A percentile compares a stretch with the other conserved stretches of the same genome.
These are phyloP conservation scores for Alviniconcha marisindica DNA, from an alignment of 1,140 invertebrate species.

Conservation along the genomic window DNA sequence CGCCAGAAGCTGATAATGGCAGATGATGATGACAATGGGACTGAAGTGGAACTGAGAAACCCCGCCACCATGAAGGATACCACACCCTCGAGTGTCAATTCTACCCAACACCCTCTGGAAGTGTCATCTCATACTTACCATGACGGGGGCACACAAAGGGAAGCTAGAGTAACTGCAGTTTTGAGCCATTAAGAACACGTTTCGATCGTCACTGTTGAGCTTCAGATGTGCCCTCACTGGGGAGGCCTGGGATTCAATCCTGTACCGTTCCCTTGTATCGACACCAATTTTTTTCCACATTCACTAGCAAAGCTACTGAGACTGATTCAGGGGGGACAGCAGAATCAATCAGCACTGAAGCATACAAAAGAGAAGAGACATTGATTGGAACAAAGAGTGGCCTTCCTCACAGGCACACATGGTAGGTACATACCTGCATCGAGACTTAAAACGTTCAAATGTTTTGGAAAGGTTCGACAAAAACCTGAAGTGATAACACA, in stretches of 20 bases:
- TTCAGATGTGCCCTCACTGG: background rate
- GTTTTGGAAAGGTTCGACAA: background rate
- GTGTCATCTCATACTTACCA: slow-evolving; percentile 43
- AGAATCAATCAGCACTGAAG: slow-evolving; percentile 54
- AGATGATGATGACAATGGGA: background rate
- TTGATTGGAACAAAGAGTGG: slow-evolving; percentile 40
- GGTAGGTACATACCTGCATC: slow-evolving; percentile 57
- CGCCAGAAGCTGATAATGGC: background rate
- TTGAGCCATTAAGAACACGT: slow-evolving; percentile 47
- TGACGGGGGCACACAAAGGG: slow-evolving; percentile 54
- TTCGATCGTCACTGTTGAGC: background rate
- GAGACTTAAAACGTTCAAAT: slow-evolving; percentile 41
- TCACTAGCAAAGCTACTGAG: slow-evolving; percentile 38
- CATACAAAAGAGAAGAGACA: slow-evolving; percentile 52
- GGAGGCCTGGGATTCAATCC: background rate
- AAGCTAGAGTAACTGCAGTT: slow-evolving; percentile 52
- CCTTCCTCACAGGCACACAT: slow-evolving; percentile 45
- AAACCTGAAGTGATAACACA: slow-evolving; percentile 14
- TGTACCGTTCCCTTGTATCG: background rate
- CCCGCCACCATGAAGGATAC: background rate
- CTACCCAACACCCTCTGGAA: slow-evolving; percentile 24
- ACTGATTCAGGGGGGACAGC: slow-evolving; percentile 25
- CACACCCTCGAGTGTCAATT: background rate
- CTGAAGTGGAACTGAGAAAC: background rate
- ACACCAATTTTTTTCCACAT: slow-evolving; percentile 36